phyloP scores from a whole-genome alignment of 1,140 invertebrate species.

The Trichogramma pretiosum region DNA sequence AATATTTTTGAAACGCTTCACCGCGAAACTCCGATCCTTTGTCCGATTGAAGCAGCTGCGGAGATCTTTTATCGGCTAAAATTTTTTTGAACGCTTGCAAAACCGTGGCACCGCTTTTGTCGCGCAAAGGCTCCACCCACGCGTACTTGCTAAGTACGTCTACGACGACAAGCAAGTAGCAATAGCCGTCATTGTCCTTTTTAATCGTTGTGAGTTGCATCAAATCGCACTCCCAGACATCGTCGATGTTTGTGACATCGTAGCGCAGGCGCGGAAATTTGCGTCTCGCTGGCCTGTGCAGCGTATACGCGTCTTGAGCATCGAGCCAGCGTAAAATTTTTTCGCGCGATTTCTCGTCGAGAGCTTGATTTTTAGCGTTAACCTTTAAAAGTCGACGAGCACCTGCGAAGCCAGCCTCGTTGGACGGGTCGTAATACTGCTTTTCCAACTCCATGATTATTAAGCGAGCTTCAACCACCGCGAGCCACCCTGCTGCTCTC shows the following conservation, averaged over 20 bases:
- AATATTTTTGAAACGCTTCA: conserved; percentile 13
- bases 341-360: not conserved
- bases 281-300: not conserved
- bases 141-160: conserved; percentile 33
- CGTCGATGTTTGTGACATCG: conserved; percentile 14
- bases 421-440: not conserved
- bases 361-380: not conserved
- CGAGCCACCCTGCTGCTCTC: too few relatives aligned
- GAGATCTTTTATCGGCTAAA: not conserved
- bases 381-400: not conserved
- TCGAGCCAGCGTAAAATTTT: conserved; percentile 8
- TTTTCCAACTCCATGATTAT: not conserved
- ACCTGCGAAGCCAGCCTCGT: conserved; percentile 1
- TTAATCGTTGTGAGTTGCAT: conserved; percentile 25
- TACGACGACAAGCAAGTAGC: conserved; percentile 33
- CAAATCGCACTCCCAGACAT: conserved; percentile 33
- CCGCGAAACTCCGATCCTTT: conserved; percentile 19
- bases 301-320: conserved; percentile 10
- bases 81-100: not conserved
- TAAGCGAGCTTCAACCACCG: too few relatives aligned
- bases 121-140: conserved; percentile 28
- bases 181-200: conserved; percentile 26
- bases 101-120: conserved; percentile 21
- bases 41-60: conserved; percentile 12
- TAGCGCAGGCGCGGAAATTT: conserved; percentile 11